A percentile compares a stretch with the other conserved stretches of the same genome.
Conservation (phyloP, 2,888 invertebrate genomes). For the Thereva nobilitata region DNA sequence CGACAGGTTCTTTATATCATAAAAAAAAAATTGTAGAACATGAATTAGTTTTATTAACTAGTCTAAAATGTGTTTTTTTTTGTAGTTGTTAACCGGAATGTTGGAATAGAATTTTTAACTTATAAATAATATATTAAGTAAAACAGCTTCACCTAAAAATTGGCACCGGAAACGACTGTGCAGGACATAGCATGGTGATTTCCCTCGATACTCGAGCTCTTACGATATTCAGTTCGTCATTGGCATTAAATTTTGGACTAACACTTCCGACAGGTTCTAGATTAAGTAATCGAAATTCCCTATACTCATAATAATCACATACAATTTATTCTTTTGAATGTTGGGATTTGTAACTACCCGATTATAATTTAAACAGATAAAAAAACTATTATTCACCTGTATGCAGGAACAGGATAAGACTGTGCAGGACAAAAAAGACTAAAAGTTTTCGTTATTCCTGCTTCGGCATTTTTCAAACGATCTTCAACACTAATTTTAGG, state of each 20-base stretch:
- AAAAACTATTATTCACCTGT: slow-evolving; percentile 60
- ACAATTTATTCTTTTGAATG: too few species aligned
- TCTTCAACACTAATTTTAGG: slow-evolving; percentile 72
- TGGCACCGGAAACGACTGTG: slow-evolving; percentile 72
- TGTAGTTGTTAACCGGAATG: not conserved
- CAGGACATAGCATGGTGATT: slow-evolving; percentile 71
- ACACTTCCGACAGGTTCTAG: slow-evolving; percentile 61
- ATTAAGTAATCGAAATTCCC: slow-evolving; percentile 28
- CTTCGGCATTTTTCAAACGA: slow-evolving; percentile 57
- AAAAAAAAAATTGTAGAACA: not conserved
- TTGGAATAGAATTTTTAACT: slow-evolving; percentile 15
- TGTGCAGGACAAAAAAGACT: slow-evolving; percentile 68
- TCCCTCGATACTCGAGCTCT: slow-evolving; percentile 58
- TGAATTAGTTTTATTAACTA: slow-evolving; percentile 4
- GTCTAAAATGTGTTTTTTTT: not conserved
- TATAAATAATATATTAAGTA: not conserved
- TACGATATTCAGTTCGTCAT: slow-evolving; percentile 65
- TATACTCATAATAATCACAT: too few species aligned
- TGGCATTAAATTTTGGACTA: slow-evolving; percentile 66
- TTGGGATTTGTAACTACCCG: slow-evolving; percentile 42
- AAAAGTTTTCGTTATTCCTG: slow-evolving; percentile 30
- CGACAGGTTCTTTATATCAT: slow-evolving; percentile 51
- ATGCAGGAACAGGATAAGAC: slow-evolving; percentile 69
- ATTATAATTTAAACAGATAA: not conserved
- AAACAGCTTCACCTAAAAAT: slow-evolving; percentile 67